phyloP scores from a whole-genome alignment of 2,113 vertebrate genomes.

The Otolemur garnettii region DNA sequence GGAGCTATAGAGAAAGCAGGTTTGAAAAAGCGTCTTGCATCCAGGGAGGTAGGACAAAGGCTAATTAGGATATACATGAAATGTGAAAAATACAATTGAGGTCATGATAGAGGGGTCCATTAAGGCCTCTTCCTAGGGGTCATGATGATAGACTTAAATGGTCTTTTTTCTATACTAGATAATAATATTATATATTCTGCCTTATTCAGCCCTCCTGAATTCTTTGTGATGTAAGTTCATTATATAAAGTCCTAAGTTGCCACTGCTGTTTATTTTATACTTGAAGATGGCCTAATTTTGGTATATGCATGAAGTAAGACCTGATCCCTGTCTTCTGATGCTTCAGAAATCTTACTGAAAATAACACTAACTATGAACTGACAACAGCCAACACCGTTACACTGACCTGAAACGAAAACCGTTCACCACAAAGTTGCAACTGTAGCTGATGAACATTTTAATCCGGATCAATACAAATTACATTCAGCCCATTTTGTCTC shows the following conservation, averaged over 20 bases:
- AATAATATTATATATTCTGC: not conserved
- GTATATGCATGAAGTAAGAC: not conserved
- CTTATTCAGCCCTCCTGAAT: not conserved
- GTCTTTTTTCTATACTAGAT: not conserved
- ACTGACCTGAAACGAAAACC: not conserved
- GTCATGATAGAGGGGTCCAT: not conserved
- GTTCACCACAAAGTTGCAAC: not conserved
- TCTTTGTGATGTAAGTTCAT: not conserved
- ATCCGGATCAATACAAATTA: not conserved
- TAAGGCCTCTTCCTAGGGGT: slow-evolving; percentile 6
- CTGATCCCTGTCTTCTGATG: not conserved
- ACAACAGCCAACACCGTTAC: not conserved
- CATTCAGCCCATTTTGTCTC: not conserved
- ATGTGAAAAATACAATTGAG: slow-evolving; percentile 44
- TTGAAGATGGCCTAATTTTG: not conserved
- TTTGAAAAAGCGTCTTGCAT: slow-evolving; percentile 4
- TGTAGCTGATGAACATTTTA: not conserved
- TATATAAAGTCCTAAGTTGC: not conserved
- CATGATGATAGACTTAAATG: slow-evolving; percentile 51
- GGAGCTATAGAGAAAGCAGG: slow-evolving; percentile 14
- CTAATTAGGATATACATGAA: slow-evolving; percentile 44
- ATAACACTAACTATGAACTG: not conserved
- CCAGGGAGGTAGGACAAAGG: not conserved
- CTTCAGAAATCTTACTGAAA: not conserved
- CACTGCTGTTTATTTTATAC: not conserved